Conservation (phyloP, 37 sponge, comb jelly and placozoan species). For the Crambe crambe region DNA sequence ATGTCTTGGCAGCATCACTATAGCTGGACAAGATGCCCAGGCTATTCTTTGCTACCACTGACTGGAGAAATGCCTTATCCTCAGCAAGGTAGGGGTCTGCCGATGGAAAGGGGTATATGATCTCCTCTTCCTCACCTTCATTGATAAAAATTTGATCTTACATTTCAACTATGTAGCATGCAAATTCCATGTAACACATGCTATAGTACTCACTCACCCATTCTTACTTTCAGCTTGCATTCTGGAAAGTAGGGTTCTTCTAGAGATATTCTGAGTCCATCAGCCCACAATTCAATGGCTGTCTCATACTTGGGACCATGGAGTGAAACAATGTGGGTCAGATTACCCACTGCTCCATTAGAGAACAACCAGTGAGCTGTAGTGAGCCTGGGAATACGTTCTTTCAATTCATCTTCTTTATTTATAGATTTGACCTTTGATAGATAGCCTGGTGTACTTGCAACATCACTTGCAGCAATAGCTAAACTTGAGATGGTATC, state of each 20-base stretch:
- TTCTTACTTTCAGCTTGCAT: conserved; percentile 58
- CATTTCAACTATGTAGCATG: background rate
- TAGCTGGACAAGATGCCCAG: conserved; percentile 51
- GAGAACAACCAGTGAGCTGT: conserved; percentile 60
- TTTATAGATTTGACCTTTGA: conserved; percentile 35
- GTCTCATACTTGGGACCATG: conserved; percentile 74
- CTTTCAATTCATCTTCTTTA: conserved; percentile 40
- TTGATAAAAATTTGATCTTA: background rate
- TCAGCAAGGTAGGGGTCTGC: conserved; percentile 86
- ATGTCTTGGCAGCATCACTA: conserved; percentile 74
- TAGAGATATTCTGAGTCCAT: conserved; percentile 72
- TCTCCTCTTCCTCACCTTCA: conserved; percentile 44
- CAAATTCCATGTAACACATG: background rate
- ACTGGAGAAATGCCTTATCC: conserved; percentile 58
- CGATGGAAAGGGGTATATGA: conserved; percentile 49
- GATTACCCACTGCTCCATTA: conserved; percentile 63
- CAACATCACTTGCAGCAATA: conserved; percentile 39
- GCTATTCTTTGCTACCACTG: conserved; percentile 44
- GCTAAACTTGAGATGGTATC: conserved; percentile 13
- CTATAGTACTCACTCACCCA: conserved; percentile 21
- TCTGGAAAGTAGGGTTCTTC: conserved; percentile 71
- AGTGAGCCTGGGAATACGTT: conserved; percentile 66
- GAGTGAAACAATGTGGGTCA: conserved; percentile 61
- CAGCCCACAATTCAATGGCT: conserved; percentile 77
- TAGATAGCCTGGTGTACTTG: conserved; percentile 51